Conservation (phyloP, 2,113 vertebrate species). For the Ptychochromis oligacanthus region DNA sequence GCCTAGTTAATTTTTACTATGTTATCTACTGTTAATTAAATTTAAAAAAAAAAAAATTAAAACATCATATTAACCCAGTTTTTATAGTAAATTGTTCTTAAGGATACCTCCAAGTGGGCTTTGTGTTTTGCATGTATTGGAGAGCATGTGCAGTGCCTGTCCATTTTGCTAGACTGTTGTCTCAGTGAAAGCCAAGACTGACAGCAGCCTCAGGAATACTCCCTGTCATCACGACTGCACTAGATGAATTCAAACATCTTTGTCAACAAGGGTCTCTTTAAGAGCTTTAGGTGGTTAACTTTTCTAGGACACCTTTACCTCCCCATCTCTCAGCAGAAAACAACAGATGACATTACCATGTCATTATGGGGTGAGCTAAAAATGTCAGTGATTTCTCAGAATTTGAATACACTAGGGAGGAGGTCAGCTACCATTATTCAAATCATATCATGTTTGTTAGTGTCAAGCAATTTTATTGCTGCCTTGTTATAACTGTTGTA, state of each 20-base stretch:
- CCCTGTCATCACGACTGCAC: conserved; percentile 50
- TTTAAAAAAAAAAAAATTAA: not conserved
- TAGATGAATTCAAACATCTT: conserved; percentile 53
- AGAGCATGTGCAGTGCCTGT: conserved; percentile 52
- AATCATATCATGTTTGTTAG: not conserved
- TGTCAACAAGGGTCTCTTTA: conserved; percentile 44
- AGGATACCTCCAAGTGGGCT: not conserved
- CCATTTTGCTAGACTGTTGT: conserved; percentile 51
- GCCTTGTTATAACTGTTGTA: not conserved
- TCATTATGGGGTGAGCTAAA: not conserved
- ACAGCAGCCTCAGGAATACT: conserved; percentile 64
- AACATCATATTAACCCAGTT: not conserved
- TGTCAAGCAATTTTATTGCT: not conserved
- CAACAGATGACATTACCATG: conserved; percentile 3
- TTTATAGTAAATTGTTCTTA: not conserved
- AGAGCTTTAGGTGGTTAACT: conserved; percentile 37
- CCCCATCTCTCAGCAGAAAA: conserved; percentile 9
- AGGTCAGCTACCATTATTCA: not conserved
- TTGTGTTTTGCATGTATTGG: conserved; percentile 32
- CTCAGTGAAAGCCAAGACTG: conserved; percentile 61
- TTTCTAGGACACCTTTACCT: conserved; percentile 26
- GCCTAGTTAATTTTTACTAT: not conserved
- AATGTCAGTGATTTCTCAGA: not conserved
- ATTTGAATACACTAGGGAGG: not conserved
- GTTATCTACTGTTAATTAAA: not conserved